Evolutionary conservation across 2,797 vertebrate species (phyloP), one percentile per base, ranked within the genome.

Genomic region (Crocidura indochinensis): DNA sequence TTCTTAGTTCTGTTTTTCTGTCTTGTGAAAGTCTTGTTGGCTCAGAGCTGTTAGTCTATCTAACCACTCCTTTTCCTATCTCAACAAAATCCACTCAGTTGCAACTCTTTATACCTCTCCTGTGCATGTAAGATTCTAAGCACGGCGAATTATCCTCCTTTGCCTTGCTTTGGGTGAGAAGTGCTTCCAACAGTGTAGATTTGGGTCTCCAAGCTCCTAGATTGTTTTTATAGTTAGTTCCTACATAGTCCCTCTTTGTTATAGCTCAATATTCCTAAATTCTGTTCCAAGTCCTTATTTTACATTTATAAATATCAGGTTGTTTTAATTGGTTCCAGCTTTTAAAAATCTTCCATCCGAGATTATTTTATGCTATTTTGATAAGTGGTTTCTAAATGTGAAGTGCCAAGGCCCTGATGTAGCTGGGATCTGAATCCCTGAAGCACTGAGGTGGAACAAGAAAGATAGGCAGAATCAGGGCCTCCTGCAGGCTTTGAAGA

Each of bases 291-390:
- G 94, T 88, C 92, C 65, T 94, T 94, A 96, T 95, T 96, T 94
- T 84, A 92, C 91, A 92, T 95, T 91, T 95, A 92, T 92, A 96
- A 94, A 95, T 93, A 96, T 95, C 92, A 74, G 84, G 86, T 91
- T 95, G 92, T 94, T 95, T 96, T 96, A 95, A 96, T 96, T 95
- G 93, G 94, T 91, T 96, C 96, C 96, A 96, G 96, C 90, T 96
- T 94, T 53, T 94, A 71, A 91, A 92, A 96, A 93, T 88, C 77
- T 94, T 94, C 93, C 84, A 84, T 85, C 74, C 6, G 74, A 84
- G 80, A 76, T 81, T 81, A 91, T 88, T 90, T 95, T 95, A 91
- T 95, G 74, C 79, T 96, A 74, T 96, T 96, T 94, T 88, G 89
- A 93, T 83, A 91, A 22, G 88, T 78, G 91, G 92, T 88, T 94